Evolutionary conservation across 1,140 invertebrate species (phyloP), one percentile per base, ranked within the genome.

Genomic region (Mya arenaria): DNA sequence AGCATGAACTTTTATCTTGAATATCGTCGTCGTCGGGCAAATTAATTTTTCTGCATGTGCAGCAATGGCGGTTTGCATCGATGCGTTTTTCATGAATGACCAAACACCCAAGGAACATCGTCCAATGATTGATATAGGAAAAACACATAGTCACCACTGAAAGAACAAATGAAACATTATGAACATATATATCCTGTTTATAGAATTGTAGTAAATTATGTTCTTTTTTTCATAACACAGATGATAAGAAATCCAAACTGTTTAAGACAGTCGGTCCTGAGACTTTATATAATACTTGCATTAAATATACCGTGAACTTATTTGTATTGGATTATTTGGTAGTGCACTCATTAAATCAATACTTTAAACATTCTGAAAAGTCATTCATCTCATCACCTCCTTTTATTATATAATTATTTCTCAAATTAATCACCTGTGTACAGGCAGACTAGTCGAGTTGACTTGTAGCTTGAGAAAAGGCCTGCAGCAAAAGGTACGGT

Each of bases 81-180:
- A 77, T 65, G 48, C 73, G 73, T n/a, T 77, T 37, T 52, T 77
- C 73, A 28, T 77, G 73, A n/a, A 77, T 34, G 19, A 62, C 58
- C 3, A 77, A 30, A 30, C 73, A 77, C 23, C 58, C 73, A 23
- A 62, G 34, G 41, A 77, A 77, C 25, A 77, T 65, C 17, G 55
- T 44, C 17, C 63, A 63, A 13, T 77, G 73, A 41, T 63, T 77
- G 32, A 65, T n/a, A 28, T 52, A 77, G 73, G 44, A 52, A 34
- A 77, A 77, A 8, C 32, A n/a, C 73, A 77, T 63, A 17, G 73
- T 65, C 19, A 77, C 58, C 23, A 65, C 73, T 77, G 73, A 77
- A 77, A 77, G 8, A 2, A 19, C 44, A 75, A 36, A 74, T 17
- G 19, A 15, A 68, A 32, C 1, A 37, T 4, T 17, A 37, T 68